Evolutionary conservation across 2,888 invertebrate species (phyloP), one percentile per base, ranked within the genome.

Genomic region (Oscheius onirici): DNA sequence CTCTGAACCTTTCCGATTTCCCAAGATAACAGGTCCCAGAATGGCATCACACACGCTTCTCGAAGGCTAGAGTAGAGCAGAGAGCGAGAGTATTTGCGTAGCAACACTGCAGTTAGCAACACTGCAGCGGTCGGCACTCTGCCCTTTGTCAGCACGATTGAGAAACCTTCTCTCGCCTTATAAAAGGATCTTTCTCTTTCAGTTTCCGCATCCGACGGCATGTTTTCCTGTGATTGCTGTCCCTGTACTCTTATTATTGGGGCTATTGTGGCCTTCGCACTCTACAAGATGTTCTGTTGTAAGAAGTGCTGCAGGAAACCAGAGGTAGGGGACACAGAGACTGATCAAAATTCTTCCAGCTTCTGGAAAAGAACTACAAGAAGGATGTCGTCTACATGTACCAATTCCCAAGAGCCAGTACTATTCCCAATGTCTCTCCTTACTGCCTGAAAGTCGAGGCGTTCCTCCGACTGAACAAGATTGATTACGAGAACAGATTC

Each of bases 361-460:
- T 46, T 13, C 26, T 15, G 10, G 63, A 63, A 34, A 66, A 66
- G 43, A 54, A 52, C 41, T 66, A 15, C 41, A 11, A 80, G 28
- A 73, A 79, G 41, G 84, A 85, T 67, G 76, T 78, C 8, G 85
- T 85, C 17, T 85, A 85, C 54, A 72, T 85, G 34, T 84, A 81
- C 57, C 79, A 85, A 57, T 86, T 85, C 71, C 78, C 79, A 15
- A 74, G 81, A 11, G 69, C 78, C 22, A 76, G 76, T 3, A 72
- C 78, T 34, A 70, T 78, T 11, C 85, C 83, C 57, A 85, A 84
- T 71, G 65, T 84, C n/a, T 85, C 85, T n/a, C 85, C 85, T 13
- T 86, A 78, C 68, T 85, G 85, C 66, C 69, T 85, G 69, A 86
- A 86, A 57, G 40, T 85, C 11, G 85, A 85, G 71, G 76, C 83